Conservation (phyloP, 2,888 invertebrate genomes). For the Leptopilina myrica region DNA sequence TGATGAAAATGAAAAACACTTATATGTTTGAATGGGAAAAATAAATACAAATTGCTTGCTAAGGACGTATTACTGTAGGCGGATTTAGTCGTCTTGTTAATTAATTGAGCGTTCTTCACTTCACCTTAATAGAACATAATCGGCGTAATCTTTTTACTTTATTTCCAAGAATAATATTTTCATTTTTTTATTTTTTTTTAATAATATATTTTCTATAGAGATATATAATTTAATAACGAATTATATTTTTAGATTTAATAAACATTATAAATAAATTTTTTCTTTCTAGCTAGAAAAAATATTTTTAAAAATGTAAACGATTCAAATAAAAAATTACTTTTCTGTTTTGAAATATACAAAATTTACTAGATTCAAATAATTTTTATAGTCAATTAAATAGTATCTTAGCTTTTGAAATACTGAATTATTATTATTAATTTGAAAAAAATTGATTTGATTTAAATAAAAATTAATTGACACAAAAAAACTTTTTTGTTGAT, state of each 20-base stretch:
- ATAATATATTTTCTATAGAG: too few relatives aligned
- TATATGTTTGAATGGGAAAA: slow-evolving; percentile 22
- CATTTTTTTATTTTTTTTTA: too few relatives aligned
- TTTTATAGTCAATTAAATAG: too few relatives aligned
- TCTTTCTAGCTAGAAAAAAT: background rate
- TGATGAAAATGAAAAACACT: background rate
- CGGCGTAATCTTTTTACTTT: background rate
- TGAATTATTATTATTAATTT: too few relatives aligned
- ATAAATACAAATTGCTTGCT: background rate
- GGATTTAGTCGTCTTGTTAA: slow-evolving; percentile 50
- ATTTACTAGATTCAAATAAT: too few relatives aligned
- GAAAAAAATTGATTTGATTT: too few relatives aligned
- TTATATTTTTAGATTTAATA: background rate
- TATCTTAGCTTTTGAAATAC: too few relatives aligned
- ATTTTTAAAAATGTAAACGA: too few relatives aligned
- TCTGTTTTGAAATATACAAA: too few relatives aligned
- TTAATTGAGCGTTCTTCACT: slow-evolving; percentile 48
- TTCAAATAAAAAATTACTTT: too few relatives aligned
- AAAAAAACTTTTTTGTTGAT: too few relatives aligned
- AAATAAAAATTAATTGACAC: too few relatives aligned
- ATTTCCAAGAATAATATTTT: slow-evolving; percentile 19
- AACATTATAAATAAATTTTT: background rate
- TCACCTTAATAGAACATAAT: slow-evolving; percentile 24
- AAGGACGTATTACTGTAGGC: slow-evolving; percentile 56
- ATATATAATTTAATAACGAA: background rate